phyloP scores from a whole-genome alignment of 1,140 invertebrate species.

The Myzus persicae region DNA sequence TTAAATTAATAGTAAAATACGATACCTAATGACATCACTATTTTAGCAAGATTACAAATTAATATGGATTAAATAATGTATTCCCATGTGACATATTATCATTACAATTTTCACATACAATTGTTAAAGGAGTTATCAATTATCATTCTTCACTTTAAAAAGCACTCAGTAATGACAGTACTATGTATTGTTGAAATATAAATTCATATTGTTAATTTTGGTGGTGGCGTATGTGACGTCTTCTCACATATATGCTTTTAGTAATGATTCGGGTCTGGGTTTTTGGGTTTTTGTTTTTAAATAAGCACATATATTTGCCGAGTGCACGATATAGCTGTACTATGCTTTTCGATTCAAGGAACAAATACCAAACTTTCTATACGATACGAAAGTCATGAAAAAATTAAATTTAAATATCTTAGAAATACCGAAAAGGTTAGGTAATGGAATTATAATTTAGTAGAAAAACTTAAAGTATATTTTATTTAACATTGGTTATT shows the following conservation, averaged over 20 bases:
- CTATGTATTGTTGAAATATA: background rate
- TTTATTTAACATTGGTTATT: background rate
- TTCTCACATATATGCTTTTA: background rate
- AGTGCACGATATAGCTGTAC: background rate
- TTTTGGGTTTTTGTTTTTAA: background rate
- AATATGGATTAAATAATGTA: slow-evolving; percentile 10
- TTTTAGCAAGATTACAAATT: background rate
- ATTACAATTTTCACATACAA: background rate
- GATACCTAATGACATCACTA: background rate
- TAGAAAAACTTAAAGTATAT: background rate
- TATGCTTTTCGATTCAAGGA: background rate
- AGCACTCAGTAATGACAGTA: slow-evolving; percentile 4
- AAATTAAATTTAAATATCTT: background rate
- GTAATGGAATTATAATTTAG: background rate
- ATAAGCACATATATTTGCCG: background rate
- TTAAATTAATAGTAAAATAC: background rate
- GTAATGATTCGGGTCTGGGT: background rate
- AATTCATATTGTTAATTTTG: slow-evolving; percentile 10
- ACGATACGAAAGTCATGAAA: background rate
- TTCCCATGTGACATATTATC: background rate
- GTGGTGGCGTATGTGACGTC: background rate
- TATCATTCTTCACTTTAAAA: background rate
- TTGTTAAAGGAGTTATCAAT: slow-evolving; percentile 7
- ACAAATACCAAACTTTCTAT: background rate
- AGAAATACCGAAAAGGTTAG: too few species aligned